phyloP scores from a whole-genome alignment of 2,888 invertebrate species.

The Parasteatoda lunata region DNA sequence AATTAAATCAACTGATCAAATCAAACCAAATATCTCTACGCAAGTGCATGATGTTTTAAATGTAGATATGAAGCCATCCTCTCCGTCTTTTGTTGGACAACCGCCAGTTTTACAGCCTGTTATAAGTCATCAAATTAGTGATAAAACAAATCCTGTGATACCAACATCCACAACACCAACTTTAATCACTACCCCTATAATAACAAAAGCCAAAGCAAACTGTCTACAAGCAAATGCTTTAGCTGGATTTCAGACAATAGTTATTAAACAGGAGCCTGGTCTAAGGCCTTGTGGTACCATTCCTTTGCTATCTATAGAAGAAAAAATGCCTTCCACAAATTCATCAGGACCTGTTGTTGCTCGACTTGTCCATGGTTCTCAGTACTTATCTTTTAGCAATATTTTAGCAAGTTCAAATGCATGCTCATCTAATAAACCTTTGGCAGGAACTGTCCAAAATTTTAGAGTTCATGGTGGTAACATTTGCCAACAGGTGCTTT shows the following conservation, averaged over 20 bases:
- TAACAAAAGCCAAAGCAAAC: constrained; percentile 54
- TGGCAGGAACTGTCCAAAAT: constrained; percentile 54
- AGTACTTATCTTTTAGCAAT: constrained; percentile 65
- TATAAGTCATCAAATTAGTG: constrained; percentile 45
- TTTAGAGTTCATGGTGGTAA: constrained; percentile 65
- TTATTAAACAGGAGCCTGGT: constrained; percentile 68
- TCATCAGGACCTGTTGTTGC: constrained; percentile 65
- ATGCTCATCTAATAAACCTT: constrained; percentile 40
- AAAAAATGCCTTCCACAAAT: constrained; percentile 42
- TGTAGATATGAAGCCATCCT: constrained; percentile 67
- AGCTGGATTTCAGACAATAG: constrained; percentile 67
- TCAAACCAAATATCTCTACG: constrained; percentile 31
- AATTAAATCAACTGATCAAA: constrained; percentile 48
- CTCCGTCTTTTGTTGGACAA: constrained; percentile 68
- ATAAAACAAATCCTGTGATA: constrained; percentile 24
- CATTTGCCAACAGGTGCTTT: constrained; percentile 59
- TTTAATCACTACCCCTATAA: constrained; percentile 36
- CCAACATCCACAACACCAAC: constrained; percentile 44
- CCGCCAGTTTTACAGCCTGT: constrained; percentile 67
- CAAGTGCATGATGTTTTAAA: constrained; percentile 51
- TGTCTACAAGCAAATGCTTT: constrained; percentile 40
- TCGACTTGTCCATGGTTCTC: constrained; percentile 64
- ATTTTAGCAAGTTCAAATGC: constrained; percentile 48
- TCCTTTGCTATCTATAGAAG: constrained; percentile 62
- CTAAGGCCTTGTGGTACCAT: constrained; percentile 54